Percentiles rank a stretch among this genome's conserved stretches.
phyloP scores from a whole-genome alignment of 1,140 invertebrate genomes.

The Vollenhovia emeryi region DNA sequence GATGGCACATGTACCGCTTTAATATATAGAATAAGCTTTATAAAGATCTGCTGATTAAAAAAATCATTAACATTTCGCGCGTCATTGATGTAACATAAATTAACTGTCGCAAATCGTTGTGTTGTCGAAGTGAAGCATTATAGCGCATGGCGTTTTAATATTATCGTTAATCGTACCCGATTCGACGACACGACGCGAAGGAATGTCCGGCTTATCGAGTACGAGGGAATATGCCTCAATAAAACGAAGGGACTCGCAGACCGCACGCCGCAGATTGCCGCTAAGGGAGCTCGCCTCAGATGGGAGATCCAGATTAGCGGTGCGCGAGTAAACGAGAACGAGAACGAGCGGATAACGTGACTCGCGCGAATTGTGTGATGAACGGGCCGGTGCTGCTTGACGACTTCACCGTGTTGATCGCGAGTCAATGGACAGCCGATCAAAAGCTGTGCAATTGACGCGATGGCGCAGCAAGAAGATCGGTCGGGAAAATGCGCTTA shows the following conservation, averaged over 20 bases:
- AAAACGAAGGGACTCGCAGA: conserved; percentile 33
- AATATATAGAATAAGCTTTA: neutral
- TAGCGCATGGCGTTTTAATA: neutral
- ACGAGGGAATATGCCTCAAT: conserved; percentile 34
- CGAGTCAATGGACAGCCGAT: conserved; percentile 21
- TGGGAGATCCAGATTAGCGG: conserved; percentile 54
- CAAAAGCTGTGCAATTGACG: conserved; percentile 28
- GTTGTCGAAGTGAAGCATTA: neutral
- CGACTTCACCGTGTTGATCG: conserved; percentile 60
- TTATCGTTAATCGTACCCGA: conserved; percentile 10
- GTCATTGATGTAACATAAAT: neutral
- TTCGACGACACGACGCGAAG: neutral
- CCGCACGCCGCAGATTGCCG: conserved; percentile 37
- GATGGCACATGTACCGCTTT: neutral
- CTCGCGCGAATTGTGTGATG: conserved; percentile 62
- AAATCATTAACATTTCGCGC: neutral
- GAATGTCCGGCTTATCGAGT: conserved; percentile 24
- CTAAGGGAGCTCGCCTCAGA: conserved; percentile 57
- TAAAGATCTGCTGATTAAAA: neutral
- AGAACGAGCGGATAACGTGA: conserved; percentile 69
- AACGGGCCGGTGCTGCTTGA: conserved; percentile 46
- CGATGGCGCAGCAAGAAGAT: neutral
- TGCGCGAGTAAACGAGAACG: conserved; percentile 45
- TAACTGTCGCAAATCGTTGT: neutral
- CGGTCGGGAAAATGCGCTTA: conserved; percentile 23